These are phyloP conservation scores for Orientallactaga bullata DNA, from an alignment of 2,113 vertebrate species.

Conservation along the genomic window DNA sequence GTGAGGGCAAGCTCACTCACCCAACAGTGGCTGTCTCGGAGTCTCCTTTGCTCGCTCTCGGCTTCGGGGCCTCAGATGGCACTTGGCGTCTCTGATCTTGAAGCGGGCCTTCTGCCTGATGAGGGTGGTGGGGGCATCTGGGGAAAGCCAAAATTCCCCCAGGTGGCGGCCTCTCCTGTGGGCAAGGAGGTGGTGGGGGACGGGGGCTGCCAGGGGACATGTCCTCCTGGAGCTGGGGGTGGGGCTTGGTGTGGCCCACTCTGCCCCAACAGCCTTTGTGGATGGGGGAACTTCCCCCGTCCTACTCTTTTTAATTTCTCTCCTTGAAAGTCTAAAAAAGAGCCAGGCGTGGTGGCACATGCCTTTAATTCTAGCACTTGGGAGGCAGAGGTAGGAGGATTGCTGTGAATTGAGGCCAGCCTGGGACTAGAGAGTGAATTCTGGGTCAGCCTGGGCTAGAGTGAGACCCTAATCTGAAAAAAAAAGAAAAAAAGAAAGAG, in stretches of 20 bases:
- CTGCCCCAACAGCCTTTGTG: neutral
- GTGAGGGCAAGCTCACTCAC: constrained; percentile 82
- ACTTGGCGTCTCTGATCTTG: constrained; percentile 98
- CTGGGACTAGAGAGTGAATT: no score
- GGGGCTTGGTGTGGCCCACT: neutral
- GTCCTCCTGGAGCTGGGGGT: neutral
- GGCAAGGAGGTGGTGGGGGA: constrained; percentile 49
- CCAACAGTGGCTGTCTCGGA: constrained; percentile 88
- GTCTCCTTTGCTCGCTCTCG: constrained; percentile 92
- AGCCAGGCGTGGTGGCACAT: no score
- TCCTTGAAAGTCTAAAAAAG: neutral
- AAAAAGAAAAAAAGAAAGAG: no score
- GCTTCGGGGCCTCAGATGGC: constrained; percentile 93
- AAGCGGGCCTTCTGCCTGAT: constrained; percentile 96
- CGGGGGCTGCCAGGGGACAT: neutral
- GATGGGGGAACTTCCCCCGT: neutral
- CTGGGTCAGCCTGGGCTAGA: no score
- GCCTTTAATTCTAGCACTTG: no score
- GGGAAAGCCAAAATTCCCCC: constrained; percentile 65
- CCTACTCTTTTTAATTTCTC: neutral
- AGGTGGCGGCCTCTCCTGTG: constrained; percentile 57
- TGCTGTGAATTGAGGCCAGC: no score
- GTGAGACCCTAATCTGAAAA: no score
- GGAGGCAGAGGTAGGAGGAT: no score
- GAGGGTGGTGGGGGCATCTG: constrained; percentile 90